phyloP scores from a whole-genome alignment of 2,113 vertebrate species.

The Ophthalmolycus amberensis region DNA sequence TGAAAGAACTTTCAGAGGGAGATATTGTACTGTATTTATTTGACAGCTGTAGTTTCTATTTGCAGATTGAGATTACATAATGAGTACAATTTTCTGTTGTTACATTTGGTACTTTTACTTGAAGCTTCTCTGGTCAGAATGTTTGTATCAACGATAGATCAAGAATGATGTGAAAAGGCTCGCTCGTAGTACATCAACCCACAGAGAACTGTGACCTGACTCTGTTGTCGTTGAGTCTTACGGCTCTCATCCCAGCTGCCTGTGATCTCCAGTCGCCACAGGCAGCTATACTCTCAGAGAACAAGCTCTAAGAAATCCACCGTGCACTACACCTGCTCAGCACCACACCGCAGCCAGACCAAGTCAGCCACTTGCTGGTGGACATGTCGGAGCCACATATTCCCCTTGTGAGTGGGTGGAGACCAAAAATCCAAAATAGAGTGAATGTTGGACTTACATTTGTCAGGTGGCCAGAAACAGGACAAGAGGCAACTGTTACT shows the following conservation, averaged over 20 bases:
- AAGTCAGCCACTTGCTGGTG: background rate
- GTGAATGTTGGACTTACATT: no score
- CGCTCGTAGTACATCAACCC: background rate
- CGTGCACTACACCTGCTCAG: background rate
- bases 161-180: background rate
- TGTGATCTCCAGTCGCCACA: no score
- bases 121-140: background rate
- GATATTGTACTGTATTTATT: background rate
- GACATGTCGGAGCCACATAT: background rate
- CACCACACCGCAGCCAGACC: background rate
- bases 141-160: background rate
- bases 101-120: background rate
- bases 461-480: no score
- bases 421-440: no score
- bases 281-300: no score
- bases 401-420: background rate
- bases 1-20: background rate
- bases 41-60: background rate
- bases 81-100: background rate
- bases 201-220: background rate
- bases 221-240: background rate
- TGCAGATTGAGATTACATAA: background rate
- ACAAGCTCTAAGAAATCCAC: background rate
- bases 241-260: background rate
- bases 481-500: no score